Conservation (phyloP, 2,113 vertebrate genomes). For the Eulemur macaco region DNA sequence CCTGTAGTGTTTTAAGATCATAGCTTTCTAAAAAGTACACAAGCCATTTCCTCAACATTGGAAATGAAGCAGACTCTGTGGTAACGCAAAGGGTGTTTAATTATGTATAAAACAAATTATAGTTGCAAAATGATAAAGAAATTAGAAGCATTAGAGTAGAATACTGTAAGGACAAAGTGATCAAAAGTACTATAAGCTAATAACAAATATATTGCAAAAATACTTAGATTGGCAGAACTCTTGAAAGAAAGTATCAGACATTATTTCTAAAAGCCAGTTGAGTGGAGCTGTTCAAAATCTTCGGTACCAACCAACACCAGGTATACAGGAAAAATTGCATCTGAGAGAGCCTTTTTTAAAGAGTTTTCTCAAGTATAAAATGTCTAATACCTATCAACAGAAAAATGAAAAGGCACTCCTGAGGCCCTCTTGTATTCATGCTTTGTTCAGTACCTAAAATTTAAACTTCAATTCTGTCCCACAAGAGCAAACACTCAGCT, state of each 20-base stretch:
- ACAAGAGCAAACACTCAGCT: background rate
- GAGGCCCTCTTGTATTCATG: background rate
- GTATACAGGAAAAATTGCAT: background rate
- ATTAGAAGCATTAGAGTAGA: background rate
- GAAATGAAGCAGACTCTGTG: conserved; percentile 39
- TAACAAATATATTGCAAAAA: background rate
- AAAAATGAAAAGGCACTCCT: background rate
- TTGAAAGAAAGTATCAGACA: background rate
- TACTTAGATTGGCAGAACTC: background rate
- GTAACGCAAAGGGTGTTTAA: conserved; percentile 52
- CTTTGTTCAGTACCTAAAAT: background rate
- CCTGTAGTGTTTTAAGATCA: conserved; percentile 9
- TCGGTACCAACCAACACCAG: background rate
- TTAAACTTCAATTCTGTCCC: background rate
- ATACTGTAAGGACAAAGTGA: background rate
- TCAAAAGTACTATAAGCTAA: background rate
- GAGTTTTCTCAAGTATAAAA: conserved; percentile 22
- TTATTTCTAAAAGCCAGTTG: conserved; percentile 1
- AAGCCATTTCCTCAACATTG: conserved; percentile 28
- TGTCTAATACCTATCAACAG: background rate
- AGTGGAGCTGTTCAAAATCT: background rate
- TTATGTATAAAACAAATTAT: conserved; percentile 64
- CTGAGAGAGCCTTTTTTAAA: background rate
- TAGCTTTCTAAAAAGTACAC: conserved; percentile 17
- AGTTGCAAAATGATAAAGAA: conserved; percentile 31